phyloP scores from a whole-genome alignment of 2,888 invertebrate genomes.

The Onchidella celtica region DNA sequence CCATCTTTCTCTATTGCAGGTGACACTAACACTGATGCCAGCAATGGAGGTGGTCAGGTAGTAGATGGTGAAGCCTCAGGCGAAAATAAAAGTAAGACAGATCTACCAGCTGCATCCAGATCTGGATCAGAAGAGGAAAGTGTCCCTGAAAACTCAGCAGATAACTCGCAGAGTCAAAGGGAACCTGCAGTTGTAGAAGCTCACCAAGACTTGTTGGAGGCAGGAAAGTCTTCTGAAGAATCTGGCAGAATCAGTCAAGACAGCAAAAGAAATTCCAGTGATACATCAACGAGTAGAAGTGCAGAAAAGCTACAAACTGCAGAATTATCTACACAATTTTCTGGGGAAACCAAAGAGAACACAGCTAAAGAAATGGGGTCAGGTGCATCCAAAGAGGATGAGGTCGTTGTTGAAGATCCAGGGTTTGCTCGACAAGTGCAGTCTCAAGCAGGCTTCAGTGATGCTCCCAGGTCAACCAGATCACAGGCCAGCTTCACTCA shows the following conservation, averaged over 20 bases:
- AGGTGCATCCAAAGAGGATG: slow-evolving; percentile 67
- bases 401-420: slow-evolving; percentile 58
- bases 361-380: slow-evolving; percentile 61
- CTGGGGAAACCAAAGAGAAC: not conserved
- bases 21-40: not conserved
- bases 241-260: not conserved
- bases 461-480: slow-evolving; percentile 52
- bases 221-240: too few relatives aligned
- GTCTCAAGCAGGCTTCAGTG: slow-evolving; percentile 52
- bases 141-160: too few relatives aligned
- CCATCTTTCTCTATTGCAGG: not conserved
- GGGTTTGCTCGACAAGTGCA: slow-evolving; percentile 46
- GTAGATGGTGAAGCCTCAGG: not conserved
- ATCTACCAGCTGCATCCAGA: too few relatives aligned
- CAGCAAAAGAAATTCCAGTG: too few relatives aligned
- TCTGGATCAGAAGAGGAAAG: too few relatives aligned
- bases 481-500: slow-evolving; percentile 47
- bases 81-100: too few relatives aligned
- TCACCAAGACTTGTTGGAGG: not conserved
- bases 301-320: too few relatives aligned
- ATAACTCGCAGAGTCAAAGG: too few relatives aligned
- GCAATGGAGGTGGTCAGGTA: not conserved
- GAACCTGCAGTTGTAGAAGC: too few relatives aligned
- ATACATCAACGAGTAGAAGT: too few relatives aligned
- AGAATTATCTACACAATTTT: too few relatives aligned